Conservation (phyloP, 2,113 vertebrate genomes). For the Meriones unguiculatus region DNA sequence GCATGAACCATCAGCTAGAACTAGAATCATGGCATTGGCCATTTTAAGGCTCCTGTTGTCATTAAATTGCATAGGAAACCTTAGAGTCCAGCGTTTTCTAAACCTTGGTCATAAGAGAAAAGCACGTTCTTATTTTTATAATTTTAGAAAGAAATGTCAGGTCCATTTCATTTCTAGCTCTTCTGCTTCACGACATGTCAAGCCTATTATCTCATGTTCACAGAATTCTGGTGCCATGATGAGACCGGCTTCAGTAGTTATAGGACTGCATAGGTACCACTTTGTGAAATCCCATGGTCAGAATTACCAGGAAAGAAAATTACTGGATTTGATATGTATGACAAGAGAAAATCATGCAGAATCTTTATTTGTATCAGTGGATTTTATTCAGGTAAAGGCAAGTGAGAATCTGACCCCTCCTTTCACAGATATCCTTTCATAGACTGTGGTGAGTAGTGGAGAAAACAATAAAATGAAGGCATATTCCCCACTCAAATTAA, state of each 20-base stretch:
- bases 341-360: background rate
- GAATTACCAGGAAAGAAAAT: background rate
- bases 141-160: background rate
- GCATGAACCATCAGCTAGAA: background rate
- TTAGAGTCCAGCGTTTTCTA: background rate
- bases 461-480: background rate
- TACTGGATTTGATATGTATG: background rate
- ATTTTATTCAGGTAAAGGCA: background rate
- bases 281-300: background rate
- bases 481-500: no score
- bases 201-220: background rate
- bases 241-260: background rate
- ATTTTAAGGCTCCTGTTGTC: background rate
- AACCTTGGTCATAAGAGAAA: background rate
- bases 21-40: accelerated
- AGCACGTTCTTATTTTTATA: background rate
- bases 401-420: background rate
- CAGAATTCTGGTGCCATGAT: no score
- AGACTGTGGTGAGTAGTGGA: background rate
- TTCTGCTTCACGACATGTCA: background rate
- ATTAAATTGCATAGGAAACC: background rate
- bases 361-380: background rate
- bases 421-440: background rate
- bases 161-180: background rate
- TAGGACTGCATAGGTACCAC: background rate